A percentile compares a stretch with the other conserved stretches of the same genome.
phyloP scores from a whole-genome alignment of 2,797 vertebrate species.

The Smutsia temminckii region DNA sequence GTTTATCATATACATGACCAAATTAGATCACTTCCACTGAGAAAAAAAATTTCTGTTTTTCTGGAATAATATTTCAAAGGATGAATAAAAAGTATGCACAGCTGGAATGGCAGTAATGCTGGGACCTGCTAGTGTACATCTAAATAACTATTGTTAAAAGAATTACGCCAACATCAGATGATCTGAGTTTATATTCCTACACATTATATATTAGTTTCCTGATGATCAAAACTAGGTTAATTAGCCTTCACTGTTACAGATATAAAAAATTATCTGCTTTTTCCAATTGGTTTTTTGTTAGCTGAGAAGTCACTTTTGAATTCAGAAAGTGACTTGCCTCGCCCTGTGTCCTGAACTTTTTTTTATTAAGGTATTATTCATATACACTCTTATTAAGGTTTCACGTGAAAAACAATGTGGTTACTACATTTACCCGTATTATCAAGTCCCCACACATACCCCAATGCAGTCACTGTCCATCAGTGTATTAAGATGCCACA shows the following conservation, averaged over 20 bases:
- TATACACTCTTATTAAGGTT: too few species aligned
- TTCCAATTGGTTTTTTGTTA: constrained; percentile 40
- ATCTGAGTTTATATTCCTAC: not conserved
- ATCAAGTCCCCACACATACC: too few species aligned
- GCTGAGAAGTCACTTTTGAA: constrained; percentile 41
- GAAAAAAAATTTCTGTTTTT: not conserved
- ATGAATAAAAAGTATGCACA: not conserved
- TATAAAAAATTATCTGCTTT: not conserved
- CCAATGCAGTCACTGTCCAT: too few species aligned
- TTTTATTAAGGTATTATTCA: too few species aligned
- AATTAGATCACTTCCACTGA: not conserved
- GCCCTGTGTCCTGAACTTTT: not conserved
- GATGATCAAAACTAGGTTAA: constrained; percentile 55
- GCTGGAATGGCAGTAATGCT: not conserved
- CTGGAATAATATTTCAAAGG: not conserved
- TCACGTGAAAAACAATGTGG: too few species aligned
- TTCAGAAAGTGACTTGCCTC: not conserved
- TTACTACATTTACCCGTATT: too few species aligned
- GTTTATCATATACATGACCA: not conserved
- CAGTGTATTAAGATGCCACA: too few species aligned
- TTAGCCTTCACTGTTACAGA: constrained; percentile 34
- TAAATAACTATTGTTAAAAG: not conserved
- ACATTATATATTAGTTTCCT: not conserved
- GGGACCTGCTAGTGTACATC: not conserved
- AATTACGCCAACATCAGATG: constrained; percentile 13